Evolutionary conservation across 2,113 vertebrate genomes (phyloP).

Genomic region (Stictonetta naevosa): DNA sequence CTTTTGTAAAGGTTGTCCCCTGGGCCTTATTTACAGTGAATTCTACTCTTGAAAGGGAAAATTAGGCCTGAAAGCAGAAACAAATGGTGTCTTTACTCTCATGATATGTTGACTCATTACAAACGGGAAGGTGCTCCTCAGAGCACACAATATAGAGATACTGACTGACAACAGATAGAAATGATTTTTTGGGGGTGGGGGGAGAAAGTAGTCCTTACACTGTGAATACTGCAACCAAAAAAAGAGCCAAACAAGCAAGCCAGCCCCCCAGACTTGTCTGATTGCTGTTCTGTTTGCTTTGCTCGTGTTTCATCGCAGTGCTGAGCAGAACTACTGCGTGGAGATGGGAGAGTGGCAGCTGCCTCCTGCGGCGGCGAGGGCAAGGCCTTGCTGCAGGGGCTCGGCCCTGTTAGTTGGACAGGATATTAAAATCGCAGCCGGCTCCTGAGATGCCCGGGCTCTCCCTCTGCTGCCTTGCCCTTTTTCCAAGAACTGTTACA

Average conservation of each 20-base stretch:
- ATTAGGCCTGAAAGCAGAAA: neutral
- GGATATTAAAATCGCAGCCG: neutral
- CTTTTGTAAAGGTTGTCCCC: neutral
- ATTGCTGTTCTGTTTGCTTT: neutral
- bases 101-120: neutral
- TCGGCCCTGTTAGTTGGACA: neutral
- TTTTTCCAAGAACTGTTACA: neutral
- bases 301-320: neutral
- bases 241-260: neutral
- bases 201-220: neutral
- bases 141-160: neutral
- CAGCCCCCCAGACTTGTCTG: accelerated
- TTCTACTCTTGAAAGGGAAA: neutral
- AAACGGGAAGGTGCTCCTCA: neutral
- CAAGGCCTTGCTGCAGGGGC: neutral
- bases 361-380: accelerated
- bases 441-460: neutral
- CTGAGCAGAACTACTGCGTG: neutral
- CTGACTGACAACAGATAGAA: neutral
- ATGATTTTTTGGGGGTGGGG: no score
- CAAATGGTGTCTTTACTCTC: neutral
- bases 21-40: neutral
- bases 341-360: neutral
- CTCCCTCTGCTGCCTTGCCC: accelerated
- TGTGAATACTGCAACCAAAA: neutral